Base-by-base conservation (phyloP, 2,113 vertebrate species). In the Hymenochirus boettgeri region DNA sequence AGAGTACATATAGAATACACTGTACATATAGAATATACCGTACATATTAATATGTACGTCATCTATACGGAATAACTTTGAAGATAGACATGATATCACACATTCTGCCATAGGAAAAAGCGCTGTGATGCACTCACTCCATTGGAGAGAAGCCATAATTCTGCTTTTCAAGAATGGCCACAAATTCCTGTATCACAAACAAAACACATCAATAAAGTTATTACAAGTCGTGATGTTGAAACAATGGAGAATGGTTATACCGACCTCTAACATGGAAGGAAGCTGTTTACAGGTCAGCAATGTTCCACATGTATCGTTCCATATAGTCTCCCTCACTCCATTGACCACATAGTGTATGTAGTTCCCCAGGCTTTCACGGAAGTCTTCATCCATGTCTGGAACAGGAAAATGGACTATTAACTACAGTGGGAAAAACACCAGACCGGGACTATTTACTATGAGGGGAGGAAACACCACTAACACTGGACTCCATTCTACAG, bases 371-470 rank as follows among this genome's bases (percentile, higher is more conserved):
- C 19, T 59, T 10, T 56, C 60, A 23, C 37, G 60, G 51, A 74
- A 74, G 50, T 74, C 72, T 2, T 56, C 12, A 35, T 74, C 72
- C 69, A 71, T 71, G 15, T 61, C 72, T 73, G 50, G 11, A 47
- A 63, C 31, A 15, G 12, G 7, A 12, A 29, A 4, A n/a, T 4
- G 35, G 33, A 37, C n/a, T n/a, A n/a, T n/a, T n/a, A n/a, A n/a
- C n/a, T n/a, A n/a, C n/a, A n/a, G n/a, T n/a, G n/a, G n/a, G n/a
- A n/a, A n/a, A n/a, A n/a, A n/a, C n/a, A n/a, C n/a, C n/a, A n/a
- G n/a, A n/a, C n/a, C n/a, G n/a, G n/a, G n/a, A n/a, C n/a, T n/a
- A n/a, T n/a, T n/a, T n/a, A n/a, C n/a, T n/a, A n/a, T n/a, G n/a
- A n/a, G n/a, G n/a, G n/a, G n/a, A n/a, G n/a, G n/a, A n/a, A n/a